These are phyloP conservation scores for Neolamprologus sp. DNA, from an alignment of 2,113 vertebrate species.

Conservation along the genomic window DNA sequence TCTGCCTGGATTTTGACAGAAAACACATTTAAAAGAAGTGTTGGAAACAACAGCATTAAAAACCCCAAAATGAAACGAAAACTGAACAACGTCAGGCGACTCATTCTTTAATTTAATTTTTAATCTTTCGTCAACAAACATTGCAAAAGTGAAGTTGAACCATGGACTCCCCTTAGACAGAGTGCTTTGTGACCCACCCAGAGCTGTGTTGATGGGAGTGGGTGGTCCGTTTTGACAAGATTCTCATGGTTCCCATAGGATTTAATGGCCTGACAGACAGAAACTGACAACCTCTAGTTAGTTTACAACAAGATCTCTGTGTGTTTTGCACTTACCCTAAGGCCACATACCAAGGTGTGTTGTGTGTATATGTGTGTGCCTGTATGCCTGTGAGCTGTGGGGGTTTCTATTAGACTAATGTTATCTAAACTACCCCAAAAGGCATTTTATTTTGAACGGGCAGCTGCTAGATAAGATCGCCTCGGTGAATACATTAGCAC, in stretches of 20 bases:
- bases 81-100: neutral
- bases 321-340: constrained; percentile 44
- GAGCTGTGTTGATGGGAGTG: constrained; percentile 13
- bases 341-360: constrained; percentile 50
- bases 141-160: neutral
- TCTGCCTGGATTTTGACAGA: neutral
- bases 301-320: constrained; percentile 51
- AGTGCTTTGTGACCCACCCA: neutral
- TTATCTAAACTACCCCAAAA: constrained; percentile 41
- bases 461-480: constrained; percentile 5
- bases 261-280: constrained; percentile 55
- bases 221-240: constrained; percentile 42
- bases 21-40: neutral
- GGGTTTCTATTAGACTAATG: neutral
- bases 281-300: constrained; percentile 57
- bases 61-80: rapidly evolving
- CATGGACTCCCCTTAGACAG: neutral
- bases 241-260: constrained; percentile 50
- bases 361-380: neutral
- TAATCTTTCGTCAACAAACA: neutral
- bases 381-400: neutral
- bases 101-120: neutral
- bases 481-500: constrained; percentile 2
- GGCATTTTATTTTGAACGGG: constrained; percentile 5
- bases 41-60: neutral